Conservation (phyloP, 2,797 vertebrate genomes). For the Lepus oiostolus region DNA sequence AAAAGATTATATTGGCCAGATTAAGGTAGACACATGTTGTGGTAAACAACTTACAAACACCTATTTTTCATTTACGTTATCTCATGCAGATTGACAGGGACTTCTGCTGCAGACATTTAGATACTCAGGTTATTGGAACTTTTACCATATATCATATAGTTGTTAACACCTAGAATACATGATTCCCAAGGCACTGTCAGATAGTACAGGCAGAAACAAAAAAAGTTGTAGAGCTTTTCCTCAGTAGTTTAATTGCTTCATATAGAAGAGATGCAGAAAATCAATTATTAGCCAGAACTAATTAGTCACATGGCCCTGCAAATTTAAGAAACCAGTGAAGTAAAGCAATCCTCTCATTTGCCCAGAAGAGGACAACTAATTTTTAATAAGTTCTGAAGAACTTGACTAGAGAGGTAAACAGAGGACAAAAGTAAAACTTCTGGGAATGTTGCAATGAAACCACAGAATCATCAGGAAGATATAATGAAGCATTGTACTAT, state of each 20-base stretch:
- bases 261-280: not conserved
- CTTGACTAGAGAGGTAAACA: not conserved
- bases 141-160: not conserved
- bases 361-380: not conserved
- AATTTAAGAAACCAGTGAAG: not conserved
- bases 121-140: not conserved
- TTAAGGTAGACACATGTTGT: not conserved
- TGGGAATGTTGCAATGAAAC: not conserved
- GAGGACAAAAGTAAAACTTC: not conserved
- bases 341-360: not conserved
- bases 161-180: not conserved
- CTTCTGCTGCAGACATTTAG: not conserved
- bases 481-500: not conserved
- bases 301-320: not conserved
- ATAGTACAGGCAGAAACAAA: not conserved
- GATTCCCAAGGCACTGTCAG: not conserved
- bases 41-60: not conserved
- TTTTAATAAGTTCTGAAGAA: not conserved
- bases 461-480: not conserved
- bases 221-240: not conserved
- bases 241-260: constrained; percentile 11
- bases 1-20: not conserved
- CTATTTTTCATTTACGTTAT: not conserved
- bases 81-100: not conserved
- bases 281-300: not conserved